A percentile compares a stretch with the other conserved stretches of the same genome.
Conservation (phyloP, 2,113 vertebrate genomes). For the Myanophis thanlyinensis region DNA sequence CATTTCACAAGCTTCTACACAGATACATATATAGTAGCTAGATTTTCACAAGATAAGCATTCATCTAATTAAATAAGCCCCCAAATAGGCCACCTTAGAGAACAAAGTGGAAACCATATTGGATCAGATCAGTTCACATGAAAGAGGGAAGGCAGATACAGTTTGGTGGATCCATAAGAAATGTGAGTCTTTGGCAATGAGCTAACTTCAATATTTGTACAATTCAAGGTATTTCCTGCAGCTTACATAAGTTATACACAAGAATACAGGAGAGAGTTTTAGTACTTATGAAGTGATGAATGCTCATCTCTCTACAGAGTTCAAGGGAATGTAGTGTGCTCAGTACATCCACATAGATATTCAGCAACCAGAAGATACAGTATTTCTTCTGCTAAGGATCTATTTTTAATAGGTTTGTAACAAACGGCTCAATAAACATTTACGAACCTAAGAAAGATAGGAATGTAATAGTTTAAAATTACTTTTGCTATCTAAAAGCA, state of each 20-base stretch:
- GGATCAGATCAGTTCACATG: fast-evolving
- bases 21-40: fast-evolving
- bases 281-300: conserved; percentile 36
- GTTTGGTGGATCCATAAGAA: conserved; percentile 15
- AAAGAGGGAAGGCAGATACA: background rate
- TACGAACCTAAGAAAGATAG: background rate
- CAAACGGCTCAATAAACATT: background rate
- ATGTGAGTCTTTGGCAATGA: conserved; percentile 27
- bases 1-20: background rate
- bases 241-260: conserved; percentile 38
- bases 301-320: conserved; percentile 42
- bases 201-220: conserved; percentile 57
- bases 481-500: background rate
- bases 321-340: conserved; percentile 32
- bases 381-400: conserved; percentile 16
- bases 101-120: background rate
- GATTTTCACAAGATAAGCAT: background rate
- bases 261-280: conserved; percentile 38
- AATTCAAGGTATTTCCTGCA: conserved; percentile 56
- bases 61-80: background rate
- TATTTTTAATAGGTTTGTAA: conserved; percentile 32
- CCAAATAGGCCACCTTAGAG: background rate
- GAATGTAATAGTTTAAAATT: conserved; percentile 20
- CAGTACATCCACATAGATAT: conserved; percentile 16
- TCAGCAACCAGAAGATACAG: conserved; percentile 23